Conservation (phyloP, 2,797 vertebrate genomes). For the Rhinatrema bivittatum region DNA sequence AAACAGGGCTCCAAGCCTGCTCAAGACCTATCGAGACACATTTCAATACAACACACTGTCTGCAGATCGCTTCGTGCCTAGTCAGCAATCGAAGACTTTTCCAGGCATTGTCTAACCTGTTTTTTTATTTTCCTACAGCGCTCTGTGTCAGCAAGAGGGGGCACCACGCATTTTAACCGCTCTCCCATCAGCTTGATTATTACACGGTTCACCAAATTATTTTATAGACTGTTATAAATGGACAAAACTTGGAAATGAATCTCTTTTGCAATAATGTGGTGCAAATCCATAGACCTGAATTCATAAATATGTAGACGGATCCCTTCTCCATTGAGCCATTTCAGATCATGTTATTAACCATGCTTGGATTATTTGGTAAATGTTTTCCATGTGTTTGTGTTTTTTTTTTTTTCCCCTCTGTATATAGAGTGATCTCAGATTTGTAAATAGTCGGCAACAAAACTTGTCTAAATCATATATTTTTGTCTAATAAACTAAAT, state of each 20-base stretch:
- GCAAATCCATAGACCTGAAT: conserved; percentile 68
- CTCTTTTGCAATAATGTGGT: conserved; percentile 74
- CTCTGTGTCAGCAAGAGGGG: conserved; percentile 86
- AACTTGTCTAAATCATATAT: conserved; percentile 99
- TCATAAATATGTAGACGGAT: conserved; percentile 75
- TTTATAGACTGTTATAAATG: conserved; percentile 48
- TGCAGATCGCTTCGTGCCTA: too few relatives aligned
- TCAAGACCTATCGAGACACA: too few relatives aligned
- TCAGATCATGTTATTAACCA: conserved; percentile 62
- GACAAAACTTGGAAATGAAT: conserved; percentile 45
- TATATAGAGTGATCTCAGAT: conserved; percentile 94
- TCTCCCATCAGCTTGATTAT: conserved; percentile 90
- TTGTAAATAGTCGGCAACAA: conserved; percentile 95
- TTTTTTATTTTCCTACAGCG: conserved; percentile 59
- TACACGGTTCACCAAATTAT: conserved; percentile 44
- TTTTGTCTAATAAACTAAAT: conserved; percentile 99
- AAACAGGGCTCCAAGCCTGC: neutral
- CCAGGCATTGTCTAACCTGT: too few relatives aligned
- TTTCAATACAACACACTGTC: too few relatives aligned
- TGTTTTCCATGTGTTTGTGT: conserved; percentile 73
- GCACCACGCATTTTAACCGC: conserved; percentile 88
- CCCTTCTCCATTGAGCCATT: conserved; percentile 68
- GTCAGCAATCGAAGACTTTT: too few relatives aligned
- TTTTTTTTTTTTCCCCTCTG: conserved; percentile 82
- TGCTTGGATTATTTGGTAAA: conserved; percentile 72